These are phyloP conservation scores for Ennomos quercinarius DNA, from an alignment of 2,888 invertebrate genomes.

Conservation along the genomic window DNA sequence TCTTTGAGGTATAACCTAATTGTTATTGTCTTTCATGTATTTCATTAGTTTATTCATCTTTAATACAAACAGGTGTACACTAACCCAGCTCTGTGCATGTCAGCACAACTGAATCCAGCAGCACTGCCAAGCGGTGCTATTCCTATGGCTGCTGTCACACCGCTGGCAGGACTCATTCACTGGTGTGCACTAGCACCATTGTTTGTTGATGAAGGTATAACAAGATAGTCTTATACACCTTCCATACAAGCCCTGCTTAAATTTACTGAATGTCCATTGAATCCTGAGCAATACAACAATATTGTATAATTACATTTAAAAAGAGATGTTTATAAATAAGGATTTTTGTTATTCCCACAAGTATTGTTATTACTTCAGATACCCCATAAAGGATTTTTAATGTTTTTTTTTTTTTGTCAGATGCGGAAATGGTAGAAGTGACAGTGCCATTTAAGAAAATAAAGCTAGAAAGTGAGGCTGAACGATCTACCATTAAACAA, in stretches of 20 bases:
- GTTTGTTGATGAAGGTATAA: slow-evolving; percentile 54
- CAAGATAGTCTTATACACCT: no score
- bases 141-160: slow-evolving; percentile 93
- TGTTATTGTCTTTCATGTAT: no score
- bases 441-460: slow-evolving; percentile 69
- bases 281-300: no score
- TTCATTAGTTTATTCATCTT: no score
- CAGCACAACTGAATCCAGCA: slow-evolving; percentile 87
- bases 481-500: slow-evolving; percentile 56
- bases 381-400: neutral
- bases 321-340: no score
- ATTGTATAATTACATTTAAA: no score
- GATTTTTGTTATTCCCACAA: no score
- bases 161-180: slow-evolving; percentile 91
- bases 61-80: slow-evolving; percentile 79
- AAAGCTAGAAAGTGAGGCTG: slow-evolving; percentile 67
- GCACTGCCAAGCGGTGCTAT: slow-evolving; percentile 92
- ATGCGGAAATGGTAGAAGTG: slow-evolving; percentile 69
- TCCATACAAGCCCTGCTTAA: no score
- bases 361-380: no score
- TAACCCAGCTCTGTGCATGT: slow-evolving; percentile 88
- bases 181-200: slow-evolving; percentile 91
- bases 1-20: no score
- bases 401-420: slow-evolving; percentile 47
- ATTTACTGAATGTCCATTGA: no score